A percentile compares a stretch with the other conserved stretches of the same genome.
phyloP scores from a whole-genome alignment of 2,113 vertebrate genomes.

The Lepus europaeus region DNA sequence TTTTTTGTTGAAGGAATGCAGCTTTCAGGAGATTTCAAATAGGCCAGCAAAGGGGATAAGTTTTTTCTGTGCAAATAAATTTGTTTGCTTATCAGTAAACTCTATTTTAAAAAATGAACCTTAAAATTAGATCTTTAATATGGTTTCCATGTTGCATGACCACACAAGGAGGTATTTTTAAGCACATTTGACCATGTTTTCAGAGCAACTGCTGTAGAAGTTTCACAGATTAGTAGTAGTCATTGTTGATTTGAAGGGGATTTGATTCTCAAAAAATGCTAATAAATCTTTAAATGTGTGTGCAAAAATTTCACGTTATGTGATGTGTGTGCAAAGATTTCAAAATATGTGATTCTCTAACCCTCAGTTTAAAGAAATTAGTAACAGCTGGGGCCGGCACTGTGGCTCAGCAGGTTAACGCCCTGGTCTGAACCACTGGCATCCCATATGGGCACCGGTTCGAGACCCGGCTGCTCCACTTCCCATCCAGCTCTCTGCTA shows the following conservation, averaged over 20 bases:
- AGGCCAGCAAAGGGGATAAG: not conserved
- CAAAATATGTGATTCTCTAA: conserved; percentile 18
- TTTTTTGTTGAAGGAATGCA: not conserved
- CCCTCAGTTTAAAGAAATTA: not conserved
- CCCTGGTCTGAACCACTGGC: too few species aligned
- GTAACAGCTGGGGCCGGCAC: too few species aligned
- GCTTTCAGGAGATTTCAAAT: conserved; percentile 31
- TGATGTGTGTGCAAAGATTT: not conserved
- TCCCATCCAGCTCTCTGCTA: too few species aligned
- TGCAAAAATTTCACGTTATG: conserved; percentile 35
- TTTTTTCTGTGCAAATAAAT: not conserved
- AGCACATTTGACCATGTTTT: conserved; percentile 2
- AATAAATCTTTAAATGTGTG: conserved; percentile 26
- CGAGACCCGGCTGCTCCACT: too few species aligned
- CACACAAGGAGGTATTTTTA: not conserved
- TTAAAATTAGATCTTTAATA: conserved; percentile 29
- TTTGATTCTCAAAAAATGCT: conserved; percentile 43
- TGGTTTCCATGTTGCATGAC: not conserved
- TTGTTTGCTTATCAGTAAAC: conserved; percentile 31
- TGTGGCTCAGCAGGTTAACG: too few species aligned
- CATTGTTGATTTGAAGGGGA: conserved; percentile 30
- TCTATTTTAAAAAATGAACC: not conserved
- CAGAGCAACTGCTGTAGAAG: conserved; percentile 31
- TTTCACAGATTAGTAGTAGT: conserved; percentile 46
- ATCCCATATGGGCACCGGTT: too few species aligned